These are phyloP conservation scores for Trichogramma pretiosum DNA, from an alignment of 1,140 invertebrate species.

Conservation along the genomic window DNA sequence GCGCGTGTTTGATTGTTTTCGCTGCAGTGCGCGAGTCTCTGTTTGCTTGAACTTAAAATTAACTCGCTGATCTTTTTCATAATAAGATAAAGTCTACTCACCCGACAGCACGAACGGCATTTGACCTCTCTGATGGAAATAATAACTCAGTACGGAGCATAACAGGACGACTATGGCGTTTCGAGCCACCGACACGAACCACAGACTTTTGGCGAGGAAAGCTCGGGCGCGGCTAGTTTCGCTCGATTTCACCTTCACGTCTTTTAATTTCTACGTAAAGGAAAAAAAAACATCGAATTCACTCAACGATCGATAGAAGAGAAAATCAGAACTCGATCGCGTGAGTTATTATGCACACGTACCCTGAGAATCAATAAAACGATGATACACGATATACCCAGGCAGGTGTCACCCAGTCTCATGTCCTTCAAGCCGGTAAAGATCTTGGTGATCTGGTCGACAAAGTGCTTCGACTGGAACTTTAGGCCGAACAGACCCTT, in stretches of 20 bases:
- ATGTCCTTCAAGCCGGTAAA: slow-evolving; percentile 49
- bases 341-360: no score
- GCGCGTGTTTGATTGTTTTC: neutral
- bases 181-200: slow-evolving; percentile 65
- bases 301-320: no score
- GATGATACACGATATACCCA: slow-evolving; percentile 58
- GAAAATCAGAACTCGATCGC: no score
- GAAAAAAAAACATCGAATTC: neutral
- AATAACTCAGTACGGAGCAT: slow-evolving; percentile 51
- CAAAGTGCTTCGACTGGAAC: slow-evolving; percentile 53
- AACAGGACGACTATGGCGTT: slow-evolving; percentile 69
- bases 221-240: neutral
- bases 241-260: slow-evolving; percentile 29
- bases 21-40: neutral
- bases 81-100: no score
- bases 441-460: slow-evolving; percentile 53
- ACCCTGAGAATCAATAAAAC: slow-evolving; percentile 60
- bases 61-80: no score
- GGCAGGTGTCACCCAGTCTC: slow-evolving; percentile 50
- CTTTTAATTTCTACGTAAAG: slow-evolving; percentile 60
- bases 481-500: slow-evolving; percentile 72
- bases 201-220: slow-evolving; percentile 49
- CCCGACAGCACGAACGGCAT: slow-evolving; percentile 48
- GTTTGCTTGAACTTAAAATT: no score
- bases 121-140: slow-evolving; percentile 25